Evolutionary conservation across 2,797 vertebrate genomes (phyloP).

Genomic region (Diglossa cyanea): DNA sequence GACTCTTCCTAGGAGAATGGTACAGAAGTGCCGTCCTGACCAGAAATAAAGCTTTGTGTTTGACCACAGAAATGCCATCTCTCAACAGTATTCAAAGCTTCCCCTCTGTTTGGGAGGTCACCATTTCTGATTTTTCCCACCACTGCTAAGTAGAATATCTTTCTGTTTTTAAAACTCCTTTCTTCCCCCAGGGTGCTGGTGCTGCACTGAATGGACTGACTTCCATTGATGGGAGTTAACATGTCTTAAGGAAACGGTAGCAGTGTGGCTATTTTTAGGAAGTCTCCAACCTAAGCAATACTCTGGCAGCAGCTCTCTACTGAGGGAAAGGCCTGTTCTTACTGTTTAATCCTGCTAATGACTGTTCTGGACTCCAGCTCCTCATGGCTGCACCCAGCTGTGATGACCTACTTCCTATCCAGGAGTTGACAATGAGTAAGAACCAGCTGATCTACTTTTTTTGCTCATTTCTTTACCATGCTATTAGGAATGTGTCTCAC

Average conservation of each 20-base stretch:
- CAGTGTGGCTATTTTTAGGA: slow-evolving; percentile 11
- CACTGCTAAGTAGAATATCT: background rate
- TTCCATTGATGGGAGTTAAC: background rate
- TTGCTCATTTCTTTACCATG: background rate
- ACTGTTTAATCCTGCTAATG: slow-evolving; percentile 45
- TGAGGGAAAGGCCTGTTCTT: slow-evolving; percentile 50
- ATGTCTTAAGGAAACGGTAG: background rate
- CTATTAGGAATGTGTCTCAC: background rate
- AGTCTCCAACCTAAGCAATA: slow-evolving; percentile 22
- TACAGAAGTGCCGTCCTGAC: background rate
- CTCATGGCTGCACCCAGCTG: slow-evolving; percentile 56
- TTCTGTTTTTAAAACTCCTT: background rate
- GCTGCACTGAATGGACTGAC: background rate
- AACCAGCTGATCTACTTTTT: slow-evolving; percentile 25
- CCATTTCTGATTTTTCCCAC: background rate
- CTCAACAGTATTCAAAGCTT: background rate
- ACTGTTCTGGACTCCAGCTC: slow-evolving; percentile 34
- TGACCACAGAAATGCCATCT: background rate
- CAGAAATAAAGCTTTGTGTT: background rate
- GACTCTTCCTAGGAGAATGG: background rate
- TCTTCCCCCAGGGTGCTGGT: background rate
- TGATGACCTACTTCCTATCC: slow-evolving; percentile 68
- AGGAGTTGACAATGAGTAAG: background rate
- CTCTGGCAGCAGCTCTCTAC: slow-evolving; percentile 27
- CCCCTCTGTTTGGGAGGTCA: background rate